Evolutionary conservation across 1,140 invertebrate species (phyloP), one percentile per base, ranked within the genome.

Genomic region (Macrobrachium rosenbergii): DNA sequence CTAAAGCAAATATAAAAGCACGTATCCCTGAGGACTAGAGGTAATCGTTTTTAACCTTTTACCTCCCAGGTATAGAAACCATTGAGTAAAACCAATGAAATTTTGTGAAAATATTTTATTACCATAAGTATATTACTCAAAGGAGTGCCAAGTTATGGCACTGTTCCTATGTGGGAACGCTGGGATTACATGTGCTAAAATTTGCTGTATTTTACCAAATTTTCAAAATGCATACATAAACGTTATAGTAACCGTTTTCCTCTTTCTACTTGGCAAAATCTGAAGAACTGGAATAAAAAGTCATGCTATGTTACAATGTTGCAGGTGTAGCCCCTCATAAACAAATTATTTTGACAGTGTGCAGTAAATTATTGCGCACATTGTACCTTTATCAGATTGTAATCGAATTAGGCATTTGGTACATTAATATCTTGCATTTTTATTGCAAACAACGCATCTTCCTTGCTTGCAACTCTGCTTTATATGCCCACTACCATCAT

Each of bases 81-180:
- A 69, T 21, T 69, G 6, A 16, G 64, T 11, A 67, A 11, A 11
- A 21, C 10, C 19, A 21, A 10, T 67, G n/a, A 67, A 67, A 67
- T 11, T 67, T 67, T 11, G 64, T 67, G 64, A 28, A 67, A 19
- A 67, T n/a, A 67, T 17, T 67, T 67, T 67, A 67, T 67, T 64
- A 64, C 63, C 63, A 64, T 64, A 64, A 64, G 63, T 6, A 64
- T 64, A 64, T 12, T n/a, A 3, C 17, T 67, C 63, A 64, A 64
- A 64, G 17, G 14, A 64, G 21, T 64, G 63, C 21, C 63, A 6
- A 64, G 63, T 64, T 64, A 64, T 6, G 17, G 14, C 21, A 64
- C 5, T 64, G 63, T 64, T 64, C 63, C 63, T 5, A 64, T 6
- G 63, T 64, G 63, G 21, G 63, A 64, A 64, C 14, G 63, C 63